Evolutionary conservation across 2,888 invertebrate genomes (phyloP).

Genomic region (Pocota personata): DNA sequence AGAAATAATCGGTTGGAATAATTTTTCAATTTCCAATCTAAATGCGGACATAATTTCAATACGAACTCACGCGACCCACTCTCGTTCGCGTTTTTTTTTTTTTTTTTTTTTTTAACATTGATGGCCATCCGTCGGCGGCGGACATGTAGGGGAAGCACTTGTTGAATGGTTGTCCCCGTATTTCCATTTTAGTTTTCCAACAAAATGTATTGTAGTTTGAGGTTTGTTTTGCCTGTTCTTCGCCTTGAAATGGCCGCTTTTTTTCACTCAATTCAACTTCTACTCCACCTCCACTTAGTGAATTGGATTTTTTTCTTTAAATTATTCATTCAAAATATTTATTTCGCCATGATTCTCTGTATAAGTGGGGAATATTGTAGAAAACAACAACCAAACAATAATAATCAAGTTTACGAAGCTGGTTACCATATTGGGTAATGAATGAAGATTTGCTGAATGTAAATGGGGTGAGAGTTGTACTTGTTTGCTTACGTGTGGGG

Average conservation of each 20-base stretch:
- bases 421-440: slow-evolving; percentile 28
- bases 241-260: slow-evolving; percentile 52
- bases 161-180: slow-evolving; percentile 65
- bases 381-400: background rate
- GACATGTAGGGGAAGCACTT: slow-evolving; percentile 64
- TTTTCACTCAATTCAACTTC: slow-evolving; percentile 12
- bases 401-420: slow-evolving; percentile 25
- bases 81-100: slow-evolving; percentile 28
- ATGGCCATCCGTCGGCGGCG: slow-evolving; percentile 43
- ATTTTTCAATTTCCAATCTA: slow-evolving; percentile 57
- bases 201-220: slow-evolving; percentile 33
- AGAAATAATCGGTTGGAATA: slow-evolving; percentile 48
- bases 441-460: background rate
- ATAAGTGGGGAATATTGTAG: slow-evolving; percentile 8
- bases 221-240: slow-evolving; percentile 45
- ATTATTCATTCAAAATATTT: slow-evolving; percentile 43
- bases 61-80: slow-evolving; percentile 69
- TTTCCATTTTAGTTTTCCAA: slow-evolving; percentile 52
- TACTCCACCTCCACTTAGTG: slow-evolving; percentile 53
- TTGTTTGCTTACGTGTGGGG: background rate
- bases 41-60: slow-evolving; percentile 66
- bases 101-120: slow-evolving; percentile 31
- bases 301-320: slow-evolving; percentile 16
- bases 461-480: slow-evolving; percentile 20
- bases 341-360: background rate